Evolutionary conservation across 2,113 vertebrate genomes (phyloP), one percentile per base, ranked within the genome.

Genomic region (Dicaeum eximium): DNA sequence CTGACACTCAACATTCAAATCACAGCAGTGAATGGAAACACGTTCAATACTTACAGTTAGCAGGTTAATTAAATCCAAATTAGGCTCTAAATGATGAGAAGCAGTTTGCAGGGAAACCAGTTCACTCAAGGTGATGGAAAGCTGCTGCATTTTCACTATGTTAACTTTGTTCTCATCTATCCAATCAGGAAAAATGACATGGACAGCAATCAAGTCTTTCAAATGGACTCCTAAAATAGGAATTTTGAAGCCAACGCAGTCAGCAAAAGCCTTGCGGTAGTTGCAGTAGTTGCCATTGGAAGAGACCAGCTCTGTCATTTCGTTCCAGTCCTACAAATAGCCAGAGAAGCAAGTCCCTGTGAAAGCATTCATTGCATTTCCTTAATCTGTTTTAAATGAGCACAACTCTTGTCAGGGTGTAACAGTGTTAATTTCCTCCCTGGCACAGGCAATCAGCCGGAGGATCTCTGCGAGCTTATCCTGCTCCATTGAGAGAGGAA

Each of bases 101-200:
- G 98, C 97, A 28, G 97, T 99, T 97, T 99, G 99, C 56, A 99
- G 96, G 6, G 99, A 98, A 95, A 99, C 98, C 96, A 99, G 97
- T 96, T 99, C 99, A 66, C 98, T 99, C 97, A 99, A 98, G 85
- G 99, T 99, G 88, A 99, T 97, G 51, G 99, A 99, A 67, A 99
- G 98, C 95, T 99, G 99, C 93, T 99, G 99, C 99, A 99, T 99
- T 97, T 99, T 99, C 95, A 98, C 99, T 77, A 99, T 98, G 94
- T 99, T 99, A 72, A 99, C 98, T 97, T 99, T 99, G 86, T 98
- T 98, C 53, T 98, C 98, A 48, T 98, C 98, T 50, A 98, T 97
- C 98, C 98, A 99, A 94, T 99, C 99, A 72, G 99, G 98, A 92
- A 99, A 99, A 88, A 99, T 98, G 64, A 99, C 99, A 62, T 99